Conservation (phyloP, 2,113 vertebrate species). For the Turdus rufiventris region DNA sequence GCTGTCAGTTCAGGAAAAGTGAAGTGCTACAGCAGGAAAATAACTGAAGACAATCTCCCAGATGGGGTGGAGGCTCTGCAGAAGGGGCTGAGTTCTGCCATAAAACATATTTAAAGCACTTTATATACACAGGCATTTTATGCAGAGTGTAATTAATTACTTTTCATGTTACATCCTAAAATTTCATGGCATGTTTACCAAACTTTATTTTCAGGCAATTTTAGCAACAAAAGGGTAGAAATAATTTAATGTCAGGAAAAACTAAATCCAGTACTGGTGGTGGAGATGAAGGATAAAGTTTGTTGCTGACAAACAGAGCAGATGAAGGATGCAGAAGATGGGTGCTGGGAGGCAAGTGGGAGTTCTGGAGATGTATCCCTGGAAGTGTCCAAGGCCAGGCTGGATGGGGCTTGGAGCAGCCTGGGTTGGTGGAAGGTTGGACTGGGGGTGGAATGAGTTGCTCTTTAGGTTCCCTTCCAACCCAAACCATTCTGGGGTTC, state of each 20-base stretch:
- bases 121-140: background rate
- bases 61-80: background rate
- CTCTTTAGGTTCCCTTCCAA: background rate
- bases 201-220: background rate
- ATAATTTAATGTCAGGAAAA: background rate
- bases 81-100: background rate
- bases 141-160: background rate
- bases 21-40: background rate
- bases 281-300: background rate
- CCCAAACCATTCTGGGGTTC: background rate
- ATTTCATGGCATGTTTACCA: background rate
- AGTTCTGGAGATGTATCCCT: background rate
- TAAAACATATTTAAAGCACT: fast-evolving
- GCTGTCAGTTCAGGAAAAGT: background rate
- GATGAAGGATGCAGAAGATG: background rate
- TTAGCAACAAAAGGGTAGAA: background rate
- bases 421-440: background rate
- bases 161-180: background rate
- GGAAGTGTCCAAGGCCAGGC: background rate
- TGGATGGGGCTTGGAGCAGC: background rate
- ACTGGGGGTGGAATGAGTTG: background rate
- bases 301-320: background rate
- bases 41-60: background rate
- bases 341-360: background rate
- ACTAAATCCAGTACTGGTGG: background rate